Percentiles rank a stretch among this genome's conserved stretches.
Conservation (phyloP, 2,888 invertebrate genomes). For the Pteria penguin region DNA sequence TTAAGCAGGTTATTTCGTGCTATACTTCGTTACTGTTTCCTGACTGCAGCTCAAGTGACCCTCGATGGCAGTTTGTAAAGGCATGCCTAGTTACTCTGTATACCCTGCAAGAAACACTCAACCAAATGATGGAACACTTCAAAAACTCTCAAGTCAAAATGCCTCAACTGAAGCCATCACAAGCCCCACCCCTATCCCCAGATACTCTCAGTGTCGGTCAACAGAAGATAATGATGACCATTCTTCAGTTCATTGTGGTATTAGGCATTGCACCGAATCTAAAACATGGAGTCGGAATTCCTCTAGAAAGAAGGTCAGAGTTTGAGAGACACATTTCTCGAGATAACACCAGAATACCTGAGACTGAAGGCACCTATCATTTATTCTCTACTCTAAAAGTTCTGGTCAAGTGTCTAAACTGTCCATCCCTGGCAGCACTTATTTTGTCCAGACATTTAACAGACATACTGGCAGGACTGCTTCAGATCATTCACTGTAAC, state of each 20-base stretch:
- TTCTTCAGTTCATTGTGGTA: constrained; percentile 84
- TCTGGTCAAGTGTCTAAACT: constrained; percentile 54
- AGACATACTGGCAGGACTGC: constrained; percentile 85
- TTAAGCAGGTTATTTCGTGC: too few species aligned
- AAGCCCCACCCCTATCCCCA: constrained; percentile 60
- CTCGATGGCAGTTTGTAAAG: constrained; percentile 55
- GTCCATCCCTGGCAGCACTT: constrained; percentile 81
- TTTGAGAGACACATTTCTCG: constrained; percentile 52
- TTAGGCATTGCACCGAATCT: constrained; percentile 86
- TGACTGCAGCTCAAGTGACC: not conserved
- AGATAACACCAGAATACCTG: constrained; percentile 9
- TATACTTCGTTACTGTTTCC: too few species aligned
- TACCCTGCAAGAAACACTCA: constrained; percentile 47
- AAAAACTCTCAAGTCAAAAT: constrained; percentile 2
- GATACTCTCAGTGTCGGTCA: constrained; percentile 85
- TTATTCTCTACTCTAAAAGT: constrained; percentile 59
- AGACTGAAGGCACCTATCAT: constrained; percentile 39
- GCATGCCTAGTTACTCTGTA: constrained; percentile 55
- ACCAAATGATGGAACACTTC: constrained; percentile 39
- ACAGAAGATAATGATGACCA: constrained; percentile 84
- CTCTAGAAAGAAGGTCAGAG: constrained; percentile 80
- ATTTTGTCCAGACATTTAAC: constrained; percentile 83
- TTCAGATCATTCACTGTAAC: constrained; percentile 86
- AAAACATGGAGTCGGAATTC: constrained; percentile 85
- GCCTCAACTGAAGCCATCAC: constrained; percentile 42